Percentiles rank a stretch among this genome's conserved stretches.
These are phyloP conservation scores for Oceanodroma tethys DNA, from an alignment of 2,113 vertebrate genomes.

Conservation along the genomic window DNA sequence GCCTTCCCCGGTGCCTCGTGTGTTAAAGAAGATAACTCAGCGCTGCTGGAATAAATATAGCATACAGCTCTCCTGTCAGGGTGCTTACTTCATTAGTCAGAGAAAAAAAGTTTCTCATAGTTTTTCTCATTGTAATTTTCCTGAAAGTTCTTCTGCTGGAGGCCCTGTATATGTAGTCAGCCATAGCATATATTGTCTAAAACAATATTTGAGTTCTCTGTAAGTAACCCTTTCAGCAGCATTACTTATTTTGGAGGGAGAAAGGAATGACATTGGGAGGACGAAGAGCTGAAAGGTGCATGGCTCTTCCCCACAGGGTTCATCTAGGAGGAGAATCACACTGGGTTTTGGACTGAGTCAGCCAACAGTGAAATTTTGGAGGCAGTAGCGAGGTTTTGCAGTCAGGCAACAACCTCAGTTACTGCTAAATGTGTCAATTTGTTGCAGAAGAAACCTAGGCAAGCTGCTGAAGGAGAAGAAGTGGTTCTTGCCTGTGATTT, in stretches of 20 bases:
- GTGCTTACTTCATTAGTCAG: slow-evolving; percentile 35
- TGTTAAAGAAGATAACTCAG: background rate
- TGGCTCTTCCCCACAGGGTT: background rate
- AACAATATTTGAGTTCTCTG: background rate
- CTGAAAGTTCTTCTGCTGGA: background rate
- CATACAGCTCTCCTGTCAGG: background rate
- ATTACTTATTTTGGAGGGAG: background rate
- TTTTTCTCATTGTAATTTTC: slow-evolving; percentile 7
- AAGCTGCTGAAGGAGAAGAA: background rate
- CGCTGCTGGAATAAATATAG: background rate
- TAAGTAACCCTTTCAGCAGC: background rate
- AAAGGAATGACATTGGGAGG: background rate
- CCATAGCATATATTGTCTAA: background rate
- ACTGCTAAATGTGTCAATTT: background rate
- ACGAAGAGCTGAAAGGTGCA: background rate
- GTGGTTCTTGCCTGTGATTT: background rate
- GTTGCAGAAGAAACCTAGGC: background rate
- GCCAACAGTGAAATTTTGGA: background rate
- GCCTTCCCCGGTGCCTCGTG: background rate
- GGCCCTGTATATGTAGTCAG: background rate
- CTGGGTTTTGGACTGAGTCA: background rate
- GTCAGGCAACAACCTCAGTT: background rate
- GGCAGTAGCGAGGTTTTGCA: background rate
- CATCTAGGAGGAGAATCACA: background rate
- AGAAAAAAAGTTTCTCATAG: background rate